Evolutionary conservation across 2,113 vertebrate genomes (phyloP).

Genomic region (Setophaga petechia): DNA sequence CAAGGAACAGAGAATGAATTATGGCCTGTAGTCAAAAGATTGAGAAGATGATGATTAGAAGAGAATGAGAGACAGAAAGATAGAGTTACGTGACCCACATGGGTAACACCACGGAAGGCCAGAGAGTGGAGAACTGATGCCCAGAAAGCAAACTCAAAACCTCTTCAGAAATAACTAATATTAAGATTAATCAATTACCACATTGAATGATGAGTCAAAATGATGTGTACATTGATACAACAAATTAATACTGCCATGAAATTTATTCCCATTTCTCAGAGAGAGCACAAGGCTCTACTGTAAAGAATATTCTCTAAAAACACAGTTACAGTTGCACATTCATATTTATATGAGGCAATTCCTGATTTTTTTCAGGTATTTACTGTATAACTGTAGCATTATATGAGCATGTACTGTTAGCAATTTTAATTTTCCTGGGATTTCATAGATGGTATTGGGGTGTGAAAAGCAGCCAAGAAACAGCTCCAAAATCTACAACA

Average conservation of each 20-base stretch:
- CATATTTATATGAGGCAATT: background rate
- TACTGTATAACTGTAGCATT: background rate
- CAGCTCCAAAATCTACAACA: background rate
- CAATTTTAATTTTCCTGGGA: background rate
- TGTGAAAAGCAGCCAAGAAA: background rate
- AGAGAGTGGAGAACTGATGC: background rate
- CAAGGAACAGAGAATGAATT: background rate
- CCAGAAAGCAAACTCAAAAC: background rate
- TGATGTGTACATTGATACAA: background rate
- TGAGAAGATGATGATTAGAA: background rate
- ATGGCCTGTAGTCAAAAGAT: background rate
- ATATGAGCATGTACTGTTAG: background rate
- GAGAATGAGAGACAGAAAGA: background rate
- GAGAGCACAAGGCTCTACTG: background rate
- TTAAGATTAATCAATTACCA: background rate
- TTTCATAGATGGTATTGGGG: background rate
- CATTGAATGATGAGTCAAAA: background rate
- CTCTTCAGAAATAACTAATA: background rate
- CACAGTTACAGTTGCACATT: background rate
- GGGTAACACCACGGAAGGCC: background rate
- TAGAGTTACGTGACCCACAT: accelerated
- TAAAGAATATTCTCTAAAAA: background rate
- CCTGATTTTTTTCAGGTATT: background rate
- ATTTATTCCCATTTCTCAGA: background rate
- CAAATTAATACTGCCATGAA: background rate